Conservation (phyloP, 2,113 vertebrate species). For the Cacatua alba region DNA sequence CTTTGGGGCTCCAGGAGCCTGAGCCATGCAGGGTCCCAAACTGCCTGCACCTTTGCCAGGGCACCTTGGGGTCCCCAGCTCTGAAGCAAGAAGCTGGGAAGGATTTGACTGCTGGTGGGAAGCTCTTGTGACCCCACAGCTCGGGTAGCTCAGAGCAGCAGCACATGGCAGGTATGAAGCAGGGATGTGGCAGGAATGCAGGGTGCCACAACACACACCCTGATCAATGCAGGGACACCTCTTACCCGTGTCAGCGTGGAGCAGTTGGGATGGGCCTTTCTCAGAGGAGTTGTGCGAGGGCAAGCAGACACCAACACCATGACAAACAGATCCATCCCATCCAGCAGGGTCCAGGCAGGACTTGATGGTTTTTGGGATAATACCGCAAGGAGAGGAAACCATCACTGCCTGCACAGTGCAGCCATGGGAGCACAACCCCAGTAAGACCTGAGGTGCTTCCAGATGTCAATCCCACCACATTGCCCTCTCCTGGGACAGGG, state of each 20-base stretch:
- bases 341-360: not conserved
- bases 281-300: rapidly evolving
- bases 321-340: not conserved
- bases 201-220: not conserved
- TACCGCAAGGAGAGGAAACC: not conserved
- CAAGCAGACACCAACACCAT: not conserved
- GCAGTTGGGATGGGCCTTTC: rapidly evolving
- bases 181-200: not conserved
- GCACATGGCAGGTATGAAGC: rapidly evolving
- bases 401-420: rapidly evolving
- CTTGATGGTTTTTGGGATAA: not conserved
- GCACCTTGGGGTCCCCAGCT: not conserved
- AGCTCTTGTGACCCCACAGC: rapidly evolving
- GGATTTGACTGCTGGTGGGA: not conserved
- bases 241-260: rapidly evolving
- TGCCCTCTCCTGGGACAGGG: not conserved
- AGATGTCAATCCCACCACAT: rapidly evolving
- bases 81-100: not conserved
- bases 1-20: not conserved
- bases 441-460: not conserved
- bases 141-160: not conserved
- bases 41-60: not conserved
- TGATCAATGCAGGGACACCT: not conserved
- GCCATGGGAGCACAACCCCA: not conserved
- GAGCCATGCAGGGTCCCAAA: rapidly evolving